Conservation (phyloP, 2,797 vertebrate genomes). For the Peromyscus melanophrys region DNA sequence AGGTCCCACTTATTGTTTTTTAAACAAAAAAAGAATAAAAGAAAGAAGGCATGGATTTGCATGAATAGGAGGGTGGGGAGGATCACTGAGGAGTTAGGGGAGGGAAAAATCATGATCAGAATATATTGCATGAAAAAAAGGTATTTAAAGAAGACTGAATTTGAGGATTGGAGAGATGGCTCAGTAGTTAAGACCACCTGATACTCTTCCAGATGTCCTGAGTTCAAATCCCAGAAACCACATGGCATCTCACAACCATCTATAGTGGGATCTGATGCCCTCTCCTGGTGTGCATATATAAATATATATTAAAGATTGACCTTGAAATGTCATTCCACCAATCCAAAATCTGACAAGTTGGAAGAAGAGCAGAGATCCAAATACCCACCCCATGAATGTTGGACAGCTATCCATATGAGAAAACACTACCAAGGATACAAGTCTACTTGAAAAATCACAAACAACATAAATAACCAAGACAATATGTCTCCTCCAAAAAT, state of each 20-base stretch:
- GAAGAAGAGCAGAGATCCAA: neutral
- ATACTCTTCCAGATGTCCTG: no score
- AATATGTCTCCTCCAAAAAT: neutral
- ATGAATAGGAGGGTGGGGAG: neutral
- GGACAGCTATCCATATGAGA: neutral
- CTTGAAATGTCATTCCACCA: neutral
- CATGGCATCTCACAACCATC: no score
- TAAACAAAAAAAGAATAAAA: neutral
- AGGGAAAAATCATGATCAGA: neutral
- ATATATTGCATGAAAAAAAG: neutral
- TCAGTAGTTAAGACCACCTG: no score
- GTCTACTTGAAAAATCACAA: neutral
- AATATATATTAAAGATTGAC: neutral
- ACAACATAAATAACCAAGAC: neutral
- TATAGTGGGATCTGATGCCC: no score
- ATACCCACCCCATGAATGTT: neutral
- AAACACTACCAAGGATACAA: neutral
- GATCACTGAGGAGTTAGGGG: neutral
- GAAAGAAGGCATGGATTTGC: neutral
- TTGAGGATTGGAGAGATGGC: no score
- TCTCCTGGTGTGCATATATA: no score
- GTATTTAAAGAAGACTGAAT: neutral
- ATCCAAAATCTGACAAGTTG: neutral
- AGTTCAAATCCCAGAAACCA: no score
- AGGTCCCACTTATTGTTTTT: neutral